phyloP scores from a whole-genome alignment of 1,140 invertebrate species.

The Bombus huntii region DNA sequence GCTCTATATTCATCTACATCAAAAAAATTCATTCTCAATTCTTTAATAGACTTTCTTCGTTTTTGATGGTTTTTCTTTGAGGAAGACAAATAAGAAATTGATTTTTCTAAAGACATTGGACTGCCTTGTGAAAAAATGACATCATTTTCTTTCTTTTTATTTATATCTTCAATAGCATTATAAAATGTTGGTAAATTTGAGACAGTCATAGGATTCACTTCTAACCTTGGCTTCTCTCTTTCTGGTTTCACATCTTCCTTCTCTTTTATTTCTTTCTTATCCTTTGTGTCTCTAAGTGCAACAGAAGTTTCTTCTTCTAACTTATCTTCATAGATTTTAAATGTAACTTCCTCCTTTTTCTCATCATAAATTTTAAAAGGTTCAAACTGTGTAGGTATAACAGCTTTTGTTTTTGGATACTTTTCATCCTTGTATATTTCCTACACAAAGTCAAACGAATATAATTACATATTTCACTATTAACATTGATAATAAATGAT shows the following conservation, averaged over 20 bases:
- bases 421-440: conserved; percentile 81
- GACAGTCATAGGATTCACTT: conserved; percentile 64
- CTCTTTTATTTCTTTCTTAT: conserved; percentile 79
- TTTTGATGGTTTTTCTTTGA: conserved; percentile 66
- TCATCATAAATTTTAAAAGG: conserved; percentile 84
- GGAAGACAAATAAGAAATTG: conserved; percentile 70
- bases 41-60: conserved; percentile 72
- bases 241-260: conserved; percentile 75
- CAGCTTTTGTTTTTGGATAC: conserved; percentile 74
- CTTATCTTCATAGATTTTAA: conserved; percentile 89
- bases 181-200: conserved; percentile 52
- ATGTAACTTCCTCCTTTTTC: conserved; percentile 79
- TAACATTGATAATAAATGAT: conserved; percentile 20
- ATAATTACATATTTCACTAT: neutral
- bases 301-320: conserved; percentile 81
- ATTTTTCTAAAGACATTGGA: conserved; percentile 82
- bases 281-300: conserved; percentile 72
- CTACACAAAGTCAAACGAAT: conserved; percentile 55
- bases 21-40: conserved; percentile 83
- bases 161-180: conserved; percentile 69
- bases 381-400: conserved; percentile 69
- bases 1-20: conserved; percentile 90
- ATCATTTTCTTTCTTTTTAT: conserved; percentile 51
- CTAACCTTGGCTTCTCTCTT: conserved; percentile 78
- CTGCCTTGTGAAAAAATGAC: conserved; percentile 63